These are phyloP conservation scores for Cariama cristata DNA, from an alignment of 2,113 vertebrate species.

Conservation along the genomic window DNA sequence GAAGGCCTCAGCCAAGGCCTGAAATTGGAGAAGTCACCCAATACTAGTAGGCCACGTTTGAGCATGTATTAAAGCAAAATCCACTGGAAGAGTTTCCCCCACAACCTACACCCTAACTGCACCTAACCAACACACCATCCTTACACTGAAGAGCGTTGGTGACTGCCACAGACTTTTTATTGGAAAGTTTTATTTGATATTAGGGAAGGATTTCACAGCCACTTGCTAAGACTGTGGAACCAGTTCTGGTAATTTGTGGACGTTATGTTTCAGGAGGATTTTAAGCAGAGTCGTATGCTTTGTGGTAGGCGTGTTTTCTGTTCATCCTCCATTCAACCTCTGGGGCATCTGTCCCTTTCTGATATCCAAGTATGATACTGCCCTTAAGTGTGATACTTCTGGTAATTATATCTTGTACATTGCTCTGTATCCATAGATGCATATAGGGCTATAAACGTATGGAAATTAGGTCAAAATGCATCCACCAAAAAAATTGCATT, in stretches of 20 bases:
- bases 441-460: not conserved
- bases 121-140: not conserved
- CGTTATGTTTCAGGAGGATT: not conserved
- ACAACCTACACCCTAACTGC: accelerated
- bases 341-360: not conserved
- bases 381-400: not conserved
- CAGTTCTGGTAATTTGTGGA: not conserved
- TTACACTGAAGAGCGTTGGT: not conserved
- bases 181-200: not conserved
- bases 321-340: not conserved
- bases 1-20: not conserved
- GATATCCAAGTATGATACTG: too few species aligned
- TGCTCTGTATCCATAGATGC: not conserved
- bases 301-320: not conserved
- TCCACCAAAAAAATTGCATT: not conserved
- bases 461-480: not conserved
- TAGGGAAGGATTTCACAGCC: not conserved
- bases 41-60: not conserved
- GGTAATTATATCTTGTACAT: not conserved
- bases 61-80: not conserved
- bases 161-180: not conserved
- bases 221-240: not conserved
- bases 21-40: not conserved
- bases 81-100: not conserved
- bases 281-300: not conserved